Evolutionary conservation across 1,140 invertebrate genomes (phyloP), one percentile per base, ranked within the genome.

Genomic region (Drosophila setifemur): DNA sequence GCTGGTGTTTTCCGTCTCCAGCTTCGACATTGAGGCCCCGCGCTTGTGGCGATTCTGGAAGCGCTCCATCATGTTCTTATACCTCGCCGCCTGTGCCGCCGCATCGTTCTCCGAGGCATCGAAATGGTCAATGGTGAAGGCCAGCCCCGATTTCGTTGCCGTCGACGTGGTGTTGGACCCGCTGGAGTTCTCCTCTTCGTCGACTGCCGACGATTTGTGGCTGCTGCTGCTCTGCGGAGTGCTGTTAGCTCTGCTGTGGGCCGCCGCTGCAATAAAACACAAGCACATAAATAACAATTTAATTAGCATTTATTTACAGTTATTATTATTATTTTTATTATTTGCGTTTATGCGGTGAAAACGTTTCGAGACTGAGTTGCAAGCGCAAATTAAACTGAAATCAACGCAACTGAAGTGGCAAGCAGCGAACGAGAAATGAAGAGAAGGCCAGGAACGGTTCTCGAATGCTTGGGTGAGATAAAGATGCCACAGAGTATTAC

Each of bases 41-140:
- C 94, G 91, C 61, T 92, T 92, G 75, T 95, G 94, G 2, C 94
- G 91, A 19, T 92, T 94, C 77, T 94, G 93, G 26, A 93, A 94
- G 72, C 94, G 94, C 70, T 95, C 94, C 66, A 94, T 93, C 72
- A 95, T 83, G 73, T 93, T 93, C 82, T 94, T 94, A 57, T 90
- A 90, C 25, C 85, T 73, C 4, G 89, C 86, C 92, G 93, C 82
- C 91, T 92, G 31, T 91, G 91, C 64, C 91, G 87, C 87, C 9
- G 89, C 92, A 76, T 95, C 94, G 25, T 94, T 82, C 47, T 85
- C 88, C 68, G 94, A 94, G n/a, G 92, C 91, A 23, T 91, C 92
- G 1, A 93, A 93, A 70, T 95, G 94, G 71, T 95, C 94, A 50
- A 95, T 93, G 26, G 94, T 95, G 76, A 95, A 95, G 11, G 94